A percentile compares a stretch with the other conserved stretches of the same genome.
These are phyloP conservation scores for Tetramorium parvispinum DNA, from an alignment of 1,140 invertebrate genomes.

Conservation along the genomic window DNA sequence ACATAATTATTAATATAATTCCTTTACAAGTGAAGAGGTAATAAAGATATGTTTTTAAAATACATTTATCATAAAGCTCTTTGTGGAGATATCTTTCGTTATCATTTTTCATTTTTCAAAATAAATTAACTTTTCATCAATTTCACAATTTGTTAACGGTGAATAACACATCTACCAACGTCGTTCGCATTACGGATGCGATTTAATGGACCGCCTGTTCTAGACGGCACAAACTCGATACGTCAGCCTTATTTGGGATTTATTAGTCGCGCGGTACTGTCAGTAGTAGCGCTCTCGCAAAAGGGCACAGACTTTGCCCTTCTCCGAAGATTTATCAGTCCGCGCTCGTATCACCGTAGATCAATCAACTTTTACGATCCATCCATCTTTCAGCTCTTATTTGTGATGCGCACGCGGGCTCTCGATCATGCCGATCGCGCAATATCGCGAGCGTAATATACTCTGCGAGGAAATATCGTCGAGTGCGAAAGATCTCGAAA, in stretches of 20 bases:
- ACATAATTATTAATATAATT: background rate
- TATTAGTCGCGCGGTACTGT: background rate
- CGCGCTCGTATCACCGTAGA: background rate
- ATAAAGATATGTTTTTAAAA: background rate
- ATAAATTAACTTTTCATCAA: background rate
- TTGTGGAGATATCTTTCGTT: background rate
- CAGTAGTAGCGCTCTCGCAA: background rate
- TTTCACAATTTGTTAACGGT: background rate
- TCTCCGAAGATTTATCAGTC: background rate
- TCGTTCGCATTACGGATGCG: background rate
- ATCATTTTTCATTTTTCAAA: background rate
- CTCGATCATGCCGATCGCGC: constrained; percentile 17
- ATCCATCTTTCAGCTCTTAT: constrained; percentile 1
- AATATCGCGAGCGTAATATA: constrained; percentile 14
- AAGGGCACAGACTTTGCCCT: background rate
- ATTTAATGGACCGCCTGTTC: constrained; percentile 1
- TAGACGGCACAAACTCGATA: constrained; percentile 8
- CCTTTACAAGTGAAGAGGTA: background rate
- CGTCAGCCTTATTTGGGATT: constrained; percentile 27
- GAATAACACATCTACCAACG: background rate
- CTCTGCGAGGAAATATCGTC: background rate
- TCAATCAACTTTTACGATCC: constrained; percentile 39
- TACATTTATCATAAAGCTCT: background rate
- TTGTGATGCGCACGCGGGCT: background rate
- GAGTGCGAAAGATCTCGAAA: background rate